Evolutionary conservation across 2,113 vertebrate species (phyloP).

Genomic region (Glareola pratincola): DNA sequence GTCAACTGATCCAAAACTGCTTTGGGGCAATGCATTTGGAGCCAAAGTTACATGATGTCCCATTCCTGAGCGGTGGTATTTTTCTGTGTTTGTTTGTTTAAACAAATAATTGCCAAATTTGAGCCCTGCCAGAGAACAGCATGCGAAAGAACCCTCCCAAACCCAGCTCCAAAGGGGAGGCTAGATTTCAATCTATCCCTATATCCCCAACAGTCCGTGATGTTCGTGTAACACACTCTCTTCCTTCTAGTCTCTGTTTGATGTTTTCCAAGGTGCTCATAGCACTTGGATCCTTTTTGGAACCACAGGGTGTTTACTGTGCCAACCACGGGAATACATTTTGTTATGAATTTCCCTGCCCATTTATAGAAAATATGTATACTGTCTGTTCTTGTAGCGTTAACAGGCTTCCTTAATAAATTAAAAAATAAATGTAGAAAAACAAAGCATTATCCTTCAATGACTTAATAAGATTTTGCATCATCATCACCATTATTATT

Average conservation of each 20-base stretch:
- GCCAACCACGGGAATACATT: neutral
- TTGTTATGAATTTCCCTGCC: neutral
- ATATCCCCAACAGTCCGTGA: neutral
- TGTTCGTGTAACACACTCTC: neutral
- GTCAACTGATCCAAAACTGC: neutral
- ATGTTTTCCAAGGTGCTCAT: slow-evolving; percentile 20
- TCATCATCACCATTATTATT: slow-evolving; percentile 52
- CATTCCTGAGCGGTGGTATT: neutral
- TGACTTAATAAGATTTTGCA: slow-evolving; percentile 62
- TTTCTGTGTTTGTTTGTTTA: slow-evolving; percentile 32
- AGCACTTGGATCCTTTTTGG: slow-evolving; percentile 26
- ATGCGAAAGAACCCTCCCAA: neutral
- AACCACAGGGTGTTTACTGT: slow-evolving; percentile 17
- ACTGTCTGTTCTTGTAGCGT: slow-evolving; percentile 33
- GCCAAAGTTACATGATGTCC: neutral
- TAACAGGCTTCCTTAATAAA: slow-evolving; percentile 57
- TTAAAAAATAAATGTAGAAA: slow-evolving; percentile 57
- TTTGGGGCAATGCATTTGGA: neutral
- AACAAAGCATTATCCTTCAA: slow-evolving; percentile 58
- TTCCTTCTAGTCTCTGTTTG: slow-evolving; percentile 8
- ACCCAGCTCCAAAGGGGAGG: neutral
- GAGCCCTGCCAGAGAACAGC: neutral
- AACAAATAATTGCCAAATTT: slow-evolving; percentile 26
- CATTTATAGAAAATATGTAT: slow-evolving; percentile 21
- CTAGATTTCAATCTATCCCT: slow-evolving; percentile 15